These are phyloP conservation scores for Microtus montanus DNA, from an alignment of 2,113 vertebrate genomes.

Conservation along the genomic window DNA sequence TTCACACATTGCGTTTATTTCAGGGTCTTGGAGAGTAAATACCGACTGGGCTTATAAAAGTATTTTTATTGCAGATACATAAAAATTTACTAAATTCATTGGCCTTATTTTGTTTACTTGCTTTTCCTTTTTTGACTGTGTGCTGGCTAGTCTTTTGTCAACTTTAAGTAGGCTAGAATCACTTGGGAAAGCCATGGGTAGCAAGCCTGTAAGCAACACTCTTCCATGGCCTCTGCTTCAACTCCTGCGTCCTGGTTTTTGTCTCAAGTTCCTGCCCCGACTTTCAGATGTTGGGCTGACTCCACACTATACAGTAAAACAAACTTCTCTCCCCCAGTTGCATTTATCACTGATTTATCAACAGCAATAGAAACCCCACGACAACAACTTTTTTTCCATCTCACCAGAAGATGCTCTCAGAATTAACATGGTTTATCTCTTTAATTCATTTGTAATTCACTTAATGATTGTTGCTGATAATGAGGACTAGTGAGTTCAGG, in stretches of 20 bases:
- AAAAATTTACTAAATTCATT: neutral
- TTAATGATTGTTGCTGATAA: conserved; percentile 11
- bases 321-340: neutral
- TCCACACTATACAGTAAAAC: neutral
- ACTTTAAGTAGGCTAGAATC: neutral
- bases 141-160: neutral
- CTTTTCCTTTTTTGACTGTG: neutral
- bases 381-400: neutral
- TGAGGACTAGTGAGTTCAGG: neutral
- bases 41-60: neutral
- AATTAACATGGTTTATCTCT: neutral
- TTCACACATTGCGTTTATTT: neutral
- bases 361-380: neutral
- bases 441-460: conserved; percentile 30
- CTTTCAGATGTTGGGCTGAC: neutral
- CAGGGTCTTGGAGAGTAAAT: conserved; percentile 28
- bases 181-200: neutral
- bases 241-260: neutral
- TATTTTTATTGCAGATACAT: neutral
- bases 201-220: neutral
- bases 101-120: neutral
- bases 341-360: neutral
- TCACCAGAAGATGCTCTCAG: neutral
- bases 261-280: neutral
- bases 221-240: neutral